Base-by-base conservation (phyloP, 2,797 vertebrate genomes). In the Sebastolobus altivelis region DNA sequence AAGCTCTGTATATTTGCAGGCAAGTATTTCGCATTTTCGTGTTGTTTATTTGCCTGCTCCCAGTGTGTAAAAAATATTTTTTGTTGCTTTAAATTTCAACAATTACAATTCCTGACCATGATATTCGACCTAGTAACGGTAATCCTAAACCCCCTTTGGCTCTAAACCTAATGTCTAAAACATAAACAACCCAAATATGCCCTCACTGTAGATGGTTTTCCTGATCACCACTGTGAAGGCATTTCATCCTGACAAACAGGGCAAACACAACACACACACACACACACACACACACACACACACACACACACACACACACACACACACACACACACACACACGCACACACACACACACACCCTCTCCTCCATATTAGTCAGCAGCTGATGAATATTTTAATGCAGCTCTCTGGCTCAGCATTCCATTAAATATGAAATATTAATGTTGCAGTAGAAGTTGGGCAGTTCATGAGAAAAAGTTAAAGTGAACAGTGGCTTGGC, bases 351-450 rank as follows among this genome's bases (percentile, higher is more conserved):
- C 65, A 65, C 29, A 38, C 35, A 54, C 65, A 67, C 35, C 56
- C 16, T 6, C 60, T 35, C 66, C 29, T 74, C 27, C 67, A 75
- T 62, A 74, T 72, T 68, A 72, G 62, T 83, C 82, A 86, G 74
- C 76, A 49, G 40, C 79, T 84, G 35, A 80, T 92, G 8, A 88
- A 90, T 92, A 90, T 86, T 92, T 92, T 5, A 89, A 55, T 73
- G 60, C 43, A 14, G 79, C 75, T 43, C 73, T 79, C 37, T 58
- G 72, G 66, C 84, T 86, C 77, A 81, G 59, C 56, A 60, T 77
- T 83, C 40, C 75, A 77, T 73, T 71, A 38, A 72, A 80, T 56
- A 62, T 91, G 69, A 90, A 90, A 89, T 83, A 90, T 92, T 87
- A 6, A 90, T 91, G 72, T 49, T n/a, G 72, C 61, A 65, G 29